Base-by-base conservation (phyloP, 2,797 vertebrate genomes). In the Anniella stebbinsi region DNA sequence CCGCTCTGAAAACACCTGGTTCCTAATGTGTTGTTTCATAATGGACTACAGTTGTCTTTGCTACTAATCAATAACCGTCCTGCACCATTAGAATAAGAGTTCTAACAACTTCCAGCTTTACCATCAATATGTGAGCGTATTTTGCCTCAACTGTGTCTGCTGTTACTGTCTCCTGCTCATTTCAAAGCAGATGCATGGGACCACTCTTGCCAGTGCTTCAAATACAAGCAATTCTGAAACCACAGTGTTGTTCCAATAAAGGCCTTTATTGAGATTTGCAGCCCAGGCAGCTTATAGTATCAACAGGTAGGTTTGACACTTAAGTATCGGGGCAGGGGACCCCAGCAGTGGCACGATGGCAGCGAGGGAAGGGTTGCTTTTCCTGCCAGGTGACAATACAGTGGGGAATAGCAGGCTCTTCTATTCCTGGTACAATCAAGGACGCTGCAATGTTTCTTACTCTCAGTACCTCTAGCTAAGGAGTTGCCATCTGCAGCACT, bases 251-350 rank as follows among this genome's bases (percentile, higher is more conserved):
- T 95, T 95, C 94, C 92, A 87, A 72, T 66, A 92, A 91, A 95
- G 91, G 94, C 92, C 80, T 96, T 96, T 96, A 96, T 96, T 96
- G 84, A 93, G 87, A 88, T 89, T 91, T 83, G 92, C 86, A 93
- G 33, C 90, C 86, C 93, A 93, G 89, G 83, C 69, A 89, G 41
- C 92, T 95, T 90, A 88, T 87, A 94, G 87, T 90, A 94, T 93
- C 85, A 85, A 38, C 72, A 82, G 75, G 60, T 72, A 73, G n/a
- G 28, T 12, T 70, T 87, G 89, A 82, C 57, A 87, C 91, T 89
- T 57, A 95, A 81, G 84, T 92, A 93, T 88, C 88, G 21, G 76
- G 72, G 67, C 73, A 92, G 90, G 84, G 73, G n/a, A 94, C 72
- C 80, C 45, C 51, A 85, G 0, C 48, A n/a, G 60, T 94, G 72